Conservation (phyloP, 2,797 vertebrate species). For the Discoglossus pictus region DNA sequence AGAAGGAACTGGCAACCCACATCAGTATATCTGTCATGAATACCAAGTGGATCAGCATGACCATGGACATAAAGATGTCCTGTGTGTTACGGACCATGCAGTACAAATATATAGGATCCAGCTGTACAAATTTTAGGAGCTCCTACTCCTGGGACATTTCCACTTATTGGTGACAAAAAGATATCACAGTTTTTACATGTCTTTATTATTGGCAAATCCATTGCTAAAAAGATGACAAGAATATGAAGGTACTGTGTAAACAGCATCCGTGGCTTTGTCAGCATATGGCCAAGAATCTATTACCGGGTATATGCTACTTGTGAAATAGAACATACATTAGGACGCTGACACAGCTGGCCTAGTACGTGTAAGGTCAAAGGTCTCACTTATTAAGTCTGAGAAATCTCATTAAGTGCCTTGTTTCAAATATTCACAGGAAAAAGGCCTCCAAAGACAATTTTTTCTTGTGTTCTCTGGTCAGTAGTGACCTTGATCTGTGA, state of each 20-base stretch:
- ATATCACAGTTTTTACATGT: too few relatives aligned
- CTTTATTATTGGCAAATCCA: too few relatives aligned
- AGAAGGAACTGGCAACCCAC: too few relatives aligned
- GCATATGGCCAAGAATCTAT: conserved; percentile 50
- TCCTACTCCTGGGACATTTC: too few relatives aligned
- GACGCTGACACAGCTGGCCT: conserved; percentile 54
- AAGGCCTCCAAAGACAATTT: conserved; percentile 35
- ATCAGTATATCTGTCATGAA: too few relatives aligned
- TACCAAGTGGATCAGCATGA: too few relatives aligned
- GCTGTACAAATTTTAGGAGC: too few relatives aligned
- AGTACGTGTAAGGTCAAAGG: conserved; percentile 42
- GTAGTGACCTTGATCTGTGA: conserved; percentile 1
- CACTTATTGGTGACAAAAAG: too few relatives aligned
- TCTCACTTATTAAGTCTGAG: conserved; percentile 51
- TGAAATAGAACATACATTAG: conserved; percentile 47
- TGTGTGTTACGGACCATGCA: too few relatives aligned
- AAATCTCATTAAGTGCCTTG: conserved; percentile 50
- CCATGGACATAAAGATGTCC: too few relatives aligned
- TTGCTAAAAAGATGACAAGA: too few relatives aligned
- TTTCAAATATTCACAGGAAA: conserved; percentile 35
- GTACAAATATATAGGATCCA: too few relatives aligned
- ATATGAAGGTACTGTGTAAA: background rate
- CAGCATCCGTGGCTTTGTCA: conserved; percentile 39
- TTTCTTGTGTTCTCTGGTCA: conserved; percentile 35
- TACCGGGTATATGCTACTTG: conserved; percentile 33